phyloP scores from a whole-genome alignment of 1,140 invertebrate genomes.

The Neodiprion pinetum region DNA sequence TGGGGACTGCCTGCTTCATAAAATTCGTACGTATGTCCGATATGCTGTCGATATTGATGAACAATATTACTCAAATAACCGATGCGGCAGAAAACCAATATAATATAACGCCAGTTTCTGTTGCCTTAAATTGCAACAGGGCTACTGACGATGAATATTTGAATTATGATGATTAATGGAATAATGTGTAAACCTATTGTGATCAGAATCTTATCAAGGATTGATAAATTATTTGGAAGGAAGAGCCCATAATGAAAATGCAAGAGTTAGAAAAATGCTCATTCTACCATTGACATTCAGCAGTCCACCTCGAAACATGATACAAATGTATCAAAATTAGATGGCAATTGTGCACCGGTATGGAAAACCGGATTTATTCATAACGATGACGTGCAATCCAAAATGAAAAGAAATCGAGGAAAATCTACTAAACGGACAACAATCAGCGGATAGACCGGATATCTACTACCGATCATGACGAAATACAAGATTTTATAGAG shows the following conservation, averaged over 20 bases:
- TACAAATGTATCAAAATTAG: constrained; percentile 52
- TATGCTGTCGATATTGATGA: neutral
- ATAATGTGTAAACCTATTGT: constrained; percentile 15
- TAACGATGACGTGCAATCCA: constrained; percentile 57
- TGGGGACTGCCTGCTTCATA: neutral
- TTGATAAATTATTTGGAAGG: constrained; percentile 25
- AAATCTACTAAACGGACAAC: constrained; percentile 45
- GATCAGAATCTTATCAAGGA: constrained; percentile 20
- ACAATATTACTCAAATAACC: neutral
- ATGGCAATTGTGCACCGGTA: constrained; percentile 55
- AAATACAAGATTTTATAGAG: constrained; percentile 21
- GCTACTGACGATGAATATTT: neutral
- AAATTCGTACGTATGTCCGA: neutral
- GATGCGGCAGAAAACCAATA: neutral
- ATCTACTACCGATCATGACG: constrained; percentile 24
- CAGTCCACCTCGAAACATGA: constrained; percentile 52
- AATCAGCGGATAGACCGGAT: constrained; percentile 45
- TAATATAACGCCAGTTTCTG: neutral
- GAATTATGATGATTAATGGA: constrained; percentile 10
- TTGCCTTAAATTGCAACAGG: neutral
- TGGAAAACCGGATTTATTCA: constrained; percentile 52
- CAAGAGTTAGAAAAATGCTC: constrained; percentile 31
- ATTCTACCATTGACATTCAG: constrained; percentile 49
- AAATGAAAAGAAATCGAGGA: constrained; percentile 52
- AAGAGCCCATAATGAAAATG: constrained; percentile 8